Evolutionary conservation across 2,797 vertebrate genomes (phyloP).

Genomic region (Notoglanidium macrostoma): DNA sequence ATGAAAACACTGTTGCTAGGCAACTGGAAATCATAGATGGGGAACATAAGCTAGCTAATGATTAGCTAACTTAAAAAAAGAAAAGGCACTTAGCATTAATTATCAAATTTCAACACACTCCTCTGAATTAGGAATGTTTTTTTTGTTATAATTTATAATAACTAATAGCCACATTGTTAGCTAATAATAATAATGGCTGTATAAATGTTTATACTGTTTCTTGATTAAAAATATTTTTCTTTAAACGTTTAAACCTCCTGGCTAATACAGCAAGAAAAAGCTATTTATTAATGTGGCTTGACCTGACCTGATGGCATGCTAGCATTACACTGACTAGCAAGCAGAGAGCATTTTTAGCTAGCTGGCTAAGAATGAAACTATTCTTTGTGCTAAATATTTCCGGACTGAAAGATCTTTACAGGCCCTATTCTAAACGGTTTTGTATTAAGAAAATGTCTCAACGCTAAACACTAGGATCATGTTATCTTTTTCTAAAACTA

Average conservation of each 20-base stretch:
- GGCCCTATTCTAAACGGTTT: not conserved
- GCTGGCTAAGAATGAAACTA: not conserved
- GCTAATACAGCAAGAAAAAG: not conserved
- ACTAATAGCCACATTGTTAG: not conserved
- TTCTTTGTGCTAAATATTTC: slow-evolving; percentile 14
- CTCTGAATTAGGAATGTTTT: not conserved
- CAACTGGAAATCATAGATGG: not conserved
- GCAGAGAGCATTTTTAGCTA: not conserved
- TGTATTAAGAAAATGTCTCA: not conserved
- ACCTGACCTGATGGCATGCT: not conserved
- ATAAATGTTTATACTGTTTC: not conserved
- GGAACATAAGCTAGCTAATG: not conserved
- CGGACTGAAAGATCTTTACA: not conserved
- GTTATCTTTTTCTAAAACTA: not conserved
- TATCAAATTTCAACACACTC: not conserved
- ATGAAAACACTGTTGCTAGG: not conserved
- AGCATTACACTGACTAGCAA: not conserved
- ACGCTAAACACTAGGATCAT: not conserved
- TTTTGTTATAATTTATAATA: not conserved
- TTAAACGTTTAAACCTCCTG: not conserved
- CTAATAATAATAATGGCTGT: too few species aligned
- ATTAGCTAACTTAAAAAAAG: not conserved
- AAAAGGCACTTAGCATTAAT: not conserved
- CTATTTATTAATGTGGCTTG: not conserved
- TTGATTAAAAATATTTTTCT: not conserved